Conservation (phyloP, 2,797 vertebrate species). For the Sebastes elongatus region DNA sequence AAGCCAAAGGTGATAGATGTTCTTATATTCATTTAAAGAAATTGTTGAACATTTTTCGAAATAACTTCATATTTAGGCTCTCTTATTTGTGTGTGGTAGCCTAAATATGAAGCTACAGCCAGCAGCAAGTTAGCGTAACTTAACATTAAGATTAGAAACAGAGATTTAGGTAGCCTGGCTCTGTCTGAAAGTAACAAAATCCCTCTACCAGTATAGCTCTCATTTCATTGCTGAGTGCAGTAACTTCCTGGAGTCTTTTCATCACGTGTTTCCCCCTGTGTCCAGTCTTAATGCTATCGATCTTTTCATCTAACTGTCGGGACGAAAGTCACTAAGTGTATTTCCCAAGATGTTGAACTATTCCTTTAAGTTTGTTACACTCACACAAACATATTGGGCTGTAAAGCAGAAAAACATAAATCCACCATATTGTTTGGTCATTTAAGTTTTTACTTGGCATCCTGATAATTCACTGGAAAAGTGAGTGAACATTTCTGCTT, state of each 20-base stretch:
- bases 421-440: not conserved
- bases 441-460: not conserved
- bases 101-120: not conserved
- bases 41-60: not conserved
- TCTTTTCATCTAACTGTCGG: not conserved
- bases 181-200: not conserved
- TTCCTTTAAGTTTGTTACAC: not conserved
- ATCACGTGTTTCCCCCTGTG: not conserved
- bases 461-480: not conserved
- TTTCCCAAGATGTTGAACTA: not conserved
- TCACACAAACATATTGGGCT: not conserved
- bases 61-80: not conserved
- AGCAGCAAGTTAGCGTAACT: not conserved
- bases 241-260: not conserved
- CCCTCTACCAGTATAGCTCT: not conserved
- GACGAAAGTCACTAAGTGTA: not conserved
- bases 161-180: not conserved
- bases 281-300: not conserved
- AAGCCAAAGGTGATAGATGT: not conserved
- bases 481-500: not conserved
- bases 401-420: not conserved
- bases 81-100: not conserved
- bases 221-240: not conserved
- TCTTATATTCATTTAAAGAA: not conserved
- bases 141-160: not conserved